Evolutionary conservation across 2,888 invertebrate genomes (phyloP).

Genomic region (Macrophya annulata): DNA sequence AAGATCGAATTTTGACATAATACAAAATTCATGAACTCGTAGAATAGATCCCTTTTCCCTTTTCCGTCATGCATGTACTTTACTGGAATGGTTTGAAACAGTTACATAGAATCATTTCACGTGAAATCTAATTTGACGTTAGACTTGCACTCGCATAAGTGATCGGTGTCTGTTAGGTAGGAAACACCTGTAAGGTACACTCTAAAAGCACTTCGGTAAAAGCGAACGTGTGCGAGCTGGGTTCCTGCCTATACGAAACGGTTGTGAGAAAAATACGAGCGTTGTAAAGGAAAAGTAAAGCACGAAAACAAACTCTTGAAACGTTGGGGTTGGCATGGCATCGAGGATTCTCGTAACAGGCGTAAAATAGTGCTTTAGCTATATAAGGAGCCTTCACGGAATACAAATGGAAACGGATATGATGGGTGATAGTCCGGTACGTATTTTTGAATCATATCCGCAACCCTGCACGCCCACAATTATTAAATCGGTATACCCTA

Average conservation of each 20-base stretch:
- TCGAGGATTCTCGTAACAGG: constrained; percentile 35
- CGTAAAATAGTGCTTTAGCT: constrained; percentile 36
- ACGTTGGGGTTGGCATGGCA: background rate
- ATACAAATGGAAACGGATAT: constrained; percentile 46
- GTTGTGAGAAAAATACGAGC: constrained; percentile 47
- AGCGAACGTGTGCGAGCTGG: constrained; percentile 26
- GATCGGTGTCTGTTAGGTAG: background rate
- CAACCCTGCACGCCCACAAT: constrained; percentile 21
- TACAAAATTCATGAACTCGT: background rate
- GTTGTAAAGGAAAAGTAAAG: constrained; percentile 31
- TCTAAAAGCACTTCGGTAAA: constrained; percentile 51
- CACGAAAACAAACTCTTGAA: constrained; percentile 44
- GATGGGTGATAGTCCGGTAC: background rate
- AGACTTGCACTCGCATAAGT: background rate
- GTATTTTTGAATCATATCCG: background rate
- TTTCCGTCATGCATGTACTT: background rate
- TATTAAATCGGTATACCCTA: background rate
- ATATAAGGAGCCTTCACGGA: constrained; percentile 7
- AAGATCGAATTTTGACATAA: background rate
- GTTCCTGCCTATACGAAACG: constrained; percentile 20
- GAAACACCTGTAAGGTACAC: constrained; percentile 33
- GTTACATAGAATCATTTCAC: constrained; percentile 19
- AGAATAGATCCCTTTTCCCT: background rate
- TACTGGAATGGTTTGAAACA: background rate
- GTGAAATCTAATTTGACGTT: background rate